Base-by-base conservation (phyloP, 2,113 vertebrate genomes). In the Peromyscus californicus region DNA sequence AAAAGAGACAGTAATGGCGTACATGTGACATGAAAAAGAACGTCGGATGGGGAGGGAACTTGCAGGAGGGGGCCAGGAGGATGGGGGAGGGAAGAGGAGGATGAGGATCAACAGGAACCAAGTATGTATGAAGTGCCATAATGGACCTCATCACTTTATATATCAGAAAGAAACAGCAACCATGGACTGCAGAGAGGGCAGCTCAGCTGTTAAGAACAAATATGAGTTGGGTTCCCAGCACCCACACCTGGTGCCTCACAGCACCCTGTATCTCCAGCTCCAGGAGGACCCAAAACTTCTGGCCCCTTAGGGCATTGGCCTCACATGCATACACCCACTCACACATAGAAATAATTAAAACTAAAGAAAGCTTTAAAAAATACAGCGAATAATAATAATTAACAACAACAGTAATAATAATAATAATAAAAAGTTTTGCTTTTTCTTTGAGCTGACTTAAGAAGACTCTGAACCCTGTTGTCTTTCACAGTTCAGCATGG, bases 41-140 rank as follows among this genome's bases (percentile, higher is more conserved):
- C 22, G 2, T n/a, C 2, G 8, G 1, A 24, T 26, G 33, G 21
- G 3, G 45, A 51, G 1, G 36, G 16, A 4, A 72, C 15, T 33
- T 36, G 12, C 4, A 29, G 51, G 33, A n/a, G 12, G 21, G 6
- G 6, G 21, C 11, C 21, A n/a, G 65, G 45, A 69, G 51, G 15
- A 72, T 26, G 45, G 42, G 24, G 33, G 86, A 88, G 33, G 12
- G 48, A 36, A 54, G 29, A 8, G 45, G 65, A 36, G 63, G 31
- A 12, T 15, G 7, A 54, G 11, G 7, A 88, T 8, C 12, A 17
- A 19, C 13, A 57, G 36, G 36, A 29, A 7, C 7, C 10, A 42
- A 57, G 13, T 21, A 16, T 74, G 51, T 19, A 31, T 74, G 48
- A 39, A 42, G 42, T 10, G 9, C 15, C 22, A 7, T 19, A 42